phyloP scores from a whole-genome alignment of 2,888 invertebrate species.

The Chelonus formosanus region DNA sequence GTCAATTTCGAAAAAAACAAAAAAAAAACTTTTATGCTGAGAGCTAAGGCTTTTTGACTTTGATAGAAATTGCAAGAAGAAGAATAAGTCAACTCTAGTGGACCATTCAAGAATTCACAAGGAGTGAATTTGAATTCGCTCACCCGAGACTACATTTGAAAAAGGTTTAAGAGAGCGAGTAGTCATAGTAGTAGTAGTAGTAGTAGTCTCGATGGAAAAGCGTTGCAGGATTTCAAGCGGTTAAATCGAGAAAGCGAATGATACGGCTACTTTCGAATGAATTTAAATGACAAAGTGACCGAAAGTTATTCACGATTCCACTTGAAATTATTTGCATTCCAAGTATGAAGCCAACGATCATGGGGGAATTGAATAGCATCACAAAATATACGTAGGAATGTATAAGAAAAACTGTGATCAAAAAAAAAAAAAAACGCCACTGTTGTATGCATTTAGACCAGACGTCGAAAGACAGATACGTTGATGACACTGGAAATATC shows the following conservation, averaged over 20 bases:
- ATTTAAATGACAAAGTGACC: constrained; percentile 63
- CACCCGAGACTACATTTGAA: constrained; percentile 28
- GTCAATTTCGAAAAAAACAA: too few relatives aligned
- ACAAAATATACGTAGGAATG: constrained; percentile 17
- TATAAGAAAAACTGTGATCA: constrained; percentile 7
- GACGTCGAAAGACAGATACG: background rate
- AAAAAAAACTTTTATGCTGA: too few relatives aligned
- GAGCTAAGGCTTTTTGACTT: background rate
- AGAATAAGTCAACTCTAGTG: constrained; percentile 10
- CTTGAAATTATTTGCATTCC: constrained; percentile 49
- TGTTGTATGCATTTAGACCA: too few relatives aligned
- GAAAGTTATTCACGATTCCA: constrained; percentile 25
- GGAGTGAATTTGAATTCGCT: constrained; percentile 55
- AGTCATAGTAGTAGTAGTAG: background rate
- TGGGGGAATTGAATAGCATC: constrained; percentile 34
- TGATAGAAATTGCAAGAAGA: constrained; percentile 1
- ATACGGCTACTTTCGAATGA: constrained; percentile 21
- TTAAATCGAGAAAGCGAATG: constrained; percentile 5
- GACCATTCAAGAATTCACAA: constrained; percentile 22
- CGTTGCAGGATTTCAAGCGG: constrained; percentile 14
- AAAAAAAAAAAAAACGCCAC: constrained; percentile 18
- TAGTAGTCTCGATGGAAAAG: constrained; percentile 18
- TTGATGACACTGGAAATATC: background rate
- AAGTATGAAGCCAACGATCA: constrained; percentile 43
- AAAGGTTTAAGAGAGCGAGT: constrained; percentile 3